Conservation (phyloP, 2,797 vertebrate species). For the Rhincodon typus region DNA sequence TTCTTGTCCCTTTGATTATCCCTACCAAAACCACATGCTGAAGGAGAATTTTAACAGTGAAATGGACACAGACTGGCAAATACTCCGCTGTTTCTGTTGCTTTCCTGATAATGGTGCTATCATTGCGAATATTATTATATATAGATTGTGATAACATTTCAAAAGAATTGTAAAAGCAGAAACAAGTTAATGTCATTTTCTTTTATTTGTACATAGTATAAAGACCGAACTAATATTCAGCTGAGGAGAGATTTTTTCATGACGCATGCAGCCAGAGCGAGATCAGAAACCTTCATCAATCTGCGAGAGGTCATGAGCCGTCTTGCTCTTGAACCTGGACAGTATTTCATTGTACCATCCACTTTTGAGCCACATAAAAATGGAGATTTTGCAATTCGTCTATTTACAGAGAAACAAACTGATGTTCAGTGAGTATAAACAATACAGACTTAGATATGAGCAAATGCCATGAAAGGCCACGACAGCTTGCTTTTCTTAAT, state of each 20-base stretch:
- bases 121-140: not conserved
- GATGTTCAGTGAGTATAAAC: slow-evolving; percentile 60
- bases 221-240: slow-evolving; percentile 65
- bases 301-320: slow-evolving; percentile 73
- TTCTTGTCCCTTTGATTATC: not conserved
- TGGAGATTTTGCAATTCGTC: slow-evolving; percentile 71
- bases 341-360: slow-evolving; percentile 73
- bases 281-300: slow-evolving; percentile 75
- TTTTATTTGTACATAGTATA: slow-evolving; percentile 47
- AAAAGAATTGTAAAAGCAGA: not conserved
- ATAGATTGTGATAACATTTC: not conserved
- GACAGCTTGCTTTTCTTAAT: not conserved
- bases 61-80: not conserved
- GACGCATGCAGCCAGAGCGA: slow-evolving; percentile 61
- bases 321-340: slow-evolving; percentile 67
- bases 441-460: not conserved
- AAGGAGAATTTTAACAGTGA: not conserved
- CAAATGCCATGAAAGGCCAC: not conserved
- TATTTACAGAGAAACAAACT: slow-evolving; percentile 74
- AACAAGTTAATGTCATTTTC: not conserved
- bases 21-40: not conserved
- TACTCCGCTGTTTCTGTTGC: not conserved
- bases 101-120: not conserved
- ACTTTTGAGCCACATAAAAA: slow-evolving; percentile 73
- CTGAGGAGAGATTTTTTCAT: slow-evolving; percentile 72